Conservation (phyloP, 2,888 invertebrate species). For the Limnephilus auricula region DNA sequence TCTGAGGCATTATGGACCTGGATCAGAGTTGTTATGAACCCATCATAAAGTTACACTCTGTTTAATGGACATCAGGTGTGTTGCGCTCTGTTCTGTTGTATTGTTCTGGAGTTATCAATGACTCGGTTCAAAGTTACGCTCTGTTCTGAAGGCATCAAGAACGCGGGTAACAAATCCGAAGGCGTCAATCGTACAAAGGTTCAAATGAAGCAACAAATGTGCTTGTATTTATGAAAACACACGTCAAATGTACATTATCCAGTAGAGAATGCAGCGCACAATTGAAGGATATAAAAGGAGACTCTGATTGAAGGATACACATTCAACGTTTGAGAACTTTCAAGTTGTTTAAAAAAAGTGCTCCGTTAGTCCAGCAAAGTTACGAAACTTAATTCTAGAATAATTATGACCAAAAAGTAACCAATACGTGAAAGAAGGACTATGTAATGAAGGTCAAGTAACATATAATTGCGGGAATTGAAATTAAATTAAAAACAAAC, state of each 20-base stretch:
- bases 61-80: too few species aligned
- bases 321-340: background rate
- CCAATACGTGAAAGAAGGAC: background rate
- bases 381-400: background rate
- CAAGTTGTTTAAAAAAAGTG: background rate
- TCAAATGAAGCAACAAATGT: background rate
- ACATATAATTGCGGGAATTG: background rate
- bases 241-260: background rate
- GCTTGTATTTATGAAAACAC: background rate
- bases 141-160: background rate
- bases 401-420: background rate
- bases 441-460: background rate
- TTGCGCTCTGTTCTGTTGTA: too few species aligned
- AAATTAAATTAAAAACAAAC: background rate
- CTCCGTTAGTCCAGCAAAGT: background rate
- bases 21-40: too few species aligned
- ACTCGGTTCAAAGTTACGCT: background rate
- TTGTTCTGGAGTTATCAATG: too few species aligned
- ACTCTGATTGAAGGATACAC: background rate
- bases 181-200: background rate
- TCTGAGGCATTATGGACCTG: too few species aligned
- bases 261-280: background rate
- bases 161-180: background rate
- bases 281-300: background rate
- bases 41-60: too few species aligned